These are phyloP conservation scores for Takifugu bimaculatus DNA, from an alignment of 2,113 vertebrate genomes.

Conservation along the genomic window DNA sequence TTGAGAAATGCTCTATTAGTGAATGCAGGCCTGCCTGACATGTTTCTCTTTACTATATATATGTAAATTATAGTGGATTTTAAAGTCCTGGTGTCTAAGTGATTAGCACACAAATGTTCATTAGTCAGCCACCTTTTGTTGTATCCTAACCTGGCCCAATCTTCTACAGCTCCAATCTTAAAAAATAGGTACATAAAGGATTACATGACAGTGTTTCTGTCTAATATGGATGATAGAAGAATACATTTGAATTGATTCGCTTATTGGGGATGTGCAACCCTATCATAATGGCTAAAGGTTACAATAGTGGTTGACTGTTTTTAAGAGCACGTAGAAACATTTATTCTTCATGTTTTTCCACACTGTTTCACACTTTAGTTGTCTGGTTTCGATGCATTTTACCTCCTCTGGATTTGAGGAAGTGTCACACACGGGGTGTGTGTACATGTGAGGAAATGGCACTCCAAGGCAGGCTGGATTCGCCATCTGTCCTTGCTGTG, in stretches of 20 bases:
- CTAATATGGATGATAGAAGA: background rate
- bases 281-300: background rate
- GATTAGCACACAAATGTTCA: no score
- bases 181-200: no score
- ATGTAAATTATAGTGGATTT: no score
- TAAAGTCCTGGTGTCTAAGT: no score
- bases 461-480: constrained; percentile 41
- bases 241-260: background rate
- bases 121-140: no score
- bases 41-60: no score
- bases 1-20: background rate
- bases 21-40: no score
- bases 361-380: no score
- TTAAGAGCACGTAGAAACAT: no score
- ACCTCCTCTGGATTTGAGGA: background rate
- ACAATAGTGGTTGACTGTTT: background rate
- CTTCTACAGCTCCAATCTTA: no score
- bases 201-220: no score
- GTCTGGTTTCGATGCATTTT: background rate
- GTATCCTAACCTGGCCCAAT: no score
- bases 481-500: constrained; percentile 62
- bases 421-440: background rate
- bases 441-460: constrained; percentile 22
- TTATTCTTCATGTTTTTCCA: background rate
- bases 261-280: background rate